Evolutionary conservation across 2,113 vertebrate genomes (phyloP).

Genomic region (Brachypodius melanocephalos): DNA sequence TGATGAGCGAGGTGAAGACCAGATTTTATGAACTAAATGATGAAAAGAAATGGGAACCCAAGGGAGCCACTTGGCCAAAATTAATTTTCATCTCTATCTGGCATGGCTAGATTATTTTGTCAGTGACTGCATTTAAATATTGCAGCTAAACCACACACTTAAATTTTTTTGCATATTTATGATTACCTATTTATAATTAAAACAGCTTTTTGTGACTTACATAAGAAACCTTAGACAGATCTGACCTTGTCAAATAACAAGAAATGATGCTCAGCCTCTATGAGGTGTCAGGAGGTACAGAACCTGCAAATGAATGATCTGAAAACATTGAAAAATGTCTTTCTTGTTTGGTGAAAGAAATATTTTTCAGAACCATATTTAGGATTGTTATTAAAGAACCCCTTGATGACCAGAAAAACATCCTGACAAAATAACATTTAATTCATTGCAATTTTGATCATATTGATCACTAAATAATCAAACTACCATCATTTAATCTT

Average conservation of each 20-base stretch:
- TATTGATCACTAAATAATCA: not conserved
- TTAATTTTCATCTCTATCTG: not conserved
- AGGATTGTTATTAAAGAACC: not conserved
- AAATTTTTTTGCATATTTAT: not conserved
- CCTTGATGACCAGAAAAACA: not conserved
- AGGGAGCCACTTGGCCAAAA: not conserved
- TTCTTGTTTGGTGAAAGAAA: not conserved
- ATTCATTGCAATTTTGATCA: not conserved
- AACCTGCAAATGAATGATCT: not conserved
- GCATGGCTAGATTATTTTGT: not conserved
- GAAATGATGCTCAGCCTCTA: not conserved
- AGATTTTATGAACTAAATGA: not conserved
- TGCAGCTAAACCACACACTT: not conserved
- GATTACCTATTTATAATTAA: not conserved
- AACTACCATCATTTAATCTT: not conserved
- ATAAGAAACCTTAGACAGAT: not conserved
- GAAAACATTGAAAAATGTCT: not conserved
- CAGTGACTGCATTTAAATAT: not conserved
- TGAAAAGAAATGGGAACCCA: not conserved
- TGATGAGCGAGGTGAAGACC: not conserved
- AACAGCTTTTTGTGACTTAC: not conserved
- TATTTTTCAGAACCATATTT: not conserved
- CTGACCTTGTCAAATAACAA: not conserved
- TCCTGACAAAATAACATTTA: accelerated
- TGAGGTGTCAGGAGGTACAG: not conserved